phyloP scores from a whole-genome alignment of 2,888 invertebrate species.

The Lysandra coridon region DNA sequence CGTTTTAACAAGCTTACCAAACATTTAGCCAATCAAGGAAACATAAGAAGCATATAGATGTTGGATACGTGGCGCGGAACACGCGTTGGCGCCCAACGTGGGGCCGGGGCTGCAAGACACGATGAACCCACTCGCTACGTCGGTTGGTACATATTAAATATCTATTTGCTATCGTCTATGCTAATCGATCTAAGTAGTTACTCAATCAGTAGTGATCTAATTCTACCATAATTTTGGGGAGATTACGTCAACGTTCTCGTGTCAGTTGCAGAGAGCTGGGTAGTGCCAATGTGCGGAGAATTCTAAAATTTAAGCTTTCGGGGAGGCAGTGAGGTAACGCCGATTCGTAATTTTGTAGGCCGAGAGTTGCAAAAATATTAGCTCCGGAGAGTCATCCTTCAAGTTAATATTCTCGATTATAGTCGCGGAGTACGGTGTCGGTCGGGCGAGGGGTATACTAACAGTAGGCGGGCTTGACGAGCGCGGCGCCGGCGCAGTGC shows the following conservation, averaged over 20 bases:
- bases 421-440: background rate
- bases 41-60: conserved; percentile 33
- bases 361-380: background rate
- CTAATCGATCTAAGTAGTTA: conserved; percentile 21
- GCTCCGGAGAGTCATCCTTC: background rate
- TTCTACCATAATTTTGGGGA: conserved; percentile 14
- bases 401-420: background rate
- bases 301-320: conserved; percentile 28
- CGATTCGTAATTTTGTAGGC: background rate
- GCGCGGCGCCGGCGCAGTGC: conserved; percentile 87
- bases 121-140: background rate
- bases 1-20: conserved; percentile 32
- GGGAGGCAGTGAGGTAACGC: background rate
- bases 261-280: conserved; percentile 26
- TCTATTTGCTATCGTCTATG: conserved; percentile 28
- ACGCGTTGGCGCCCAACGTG: conserved; percentile 21
- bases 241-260: conserved; percentile 19
- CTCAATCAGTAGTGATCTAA: conserved; percentile 16
- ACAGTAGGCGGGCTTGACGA: conserved; percentile 85
- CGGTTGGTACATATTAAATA: background rate
- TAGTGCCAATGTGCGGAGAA: conserved; percentile 17
- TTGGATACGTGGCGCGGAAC: conserved; percentile 19
- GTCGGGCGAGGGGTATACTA: conserved; percentile 73
- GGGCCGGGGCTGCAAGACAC: background rate
- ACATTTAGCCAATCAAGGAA: conserved; percentile 33